Conservation (phyloP, 2,113 vertebrate species). For the Okapia johnstoni region DNA sequence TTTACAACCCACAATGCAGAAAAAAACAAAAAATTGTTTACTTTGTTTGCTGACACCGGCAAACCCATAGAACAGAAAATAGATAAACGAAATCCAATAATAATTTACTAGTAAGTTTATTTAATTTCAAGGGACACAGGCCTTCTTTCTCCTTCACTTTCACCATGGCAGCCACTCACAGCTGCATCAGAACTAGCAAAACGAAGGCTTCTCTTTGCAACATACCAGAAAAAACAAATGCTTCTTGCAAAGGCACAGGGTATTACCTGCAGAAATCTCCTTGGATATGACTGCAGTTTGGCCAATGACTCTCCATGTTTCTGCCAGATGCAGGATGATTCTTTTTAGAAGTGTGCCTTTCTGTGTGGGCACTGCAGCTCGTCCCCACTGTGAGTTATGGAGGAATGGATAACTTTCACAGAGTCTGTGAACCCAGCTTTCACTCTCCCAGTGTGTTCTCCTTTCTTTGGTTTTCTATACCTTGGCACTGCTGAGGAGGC, state of each 20-base stretch:
- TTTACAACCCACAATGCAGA: neutral
- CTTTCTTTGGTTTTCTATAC: neutral
- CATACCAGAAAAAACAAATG: neutral
- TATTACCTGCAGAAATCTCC: neutral
- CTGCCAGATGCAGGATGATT: fast-evolving
- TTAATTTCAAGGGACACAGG: neutral
- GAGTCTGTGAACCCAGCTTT: neutral
- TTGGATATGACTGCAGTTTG: neutral
- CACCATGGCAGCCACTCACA: neutral
- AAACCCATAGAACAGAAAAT: neutral
- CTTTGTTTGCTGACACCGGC: neutral
- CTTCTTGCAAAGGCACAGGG: neutral
- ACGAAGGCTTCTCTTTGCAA: neutral
- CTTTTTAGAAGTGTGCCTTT: neutral
- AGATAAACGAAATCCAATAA: neutral
- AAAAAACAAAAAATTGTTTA: neutral
- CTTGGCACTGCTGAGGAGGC: neutral
- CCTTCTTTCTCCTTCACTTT: neutral
- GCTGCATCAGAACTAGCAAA: neutral
- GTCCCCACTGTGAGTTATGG: neutral
- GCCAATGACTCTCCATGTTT: neutral
- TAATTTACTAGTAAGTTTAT: neutral
- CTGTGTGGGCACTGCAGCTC: neutral
- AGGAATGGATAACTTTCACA: neutral
- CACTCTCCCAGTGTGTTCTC: neutral